A percentile compares a stretch with the other conserved stretches of the same genome.
phyloP scores from a whole-genome alignment of 2,888 invertebrate genomes.

The Acronicta alni region DNA sequence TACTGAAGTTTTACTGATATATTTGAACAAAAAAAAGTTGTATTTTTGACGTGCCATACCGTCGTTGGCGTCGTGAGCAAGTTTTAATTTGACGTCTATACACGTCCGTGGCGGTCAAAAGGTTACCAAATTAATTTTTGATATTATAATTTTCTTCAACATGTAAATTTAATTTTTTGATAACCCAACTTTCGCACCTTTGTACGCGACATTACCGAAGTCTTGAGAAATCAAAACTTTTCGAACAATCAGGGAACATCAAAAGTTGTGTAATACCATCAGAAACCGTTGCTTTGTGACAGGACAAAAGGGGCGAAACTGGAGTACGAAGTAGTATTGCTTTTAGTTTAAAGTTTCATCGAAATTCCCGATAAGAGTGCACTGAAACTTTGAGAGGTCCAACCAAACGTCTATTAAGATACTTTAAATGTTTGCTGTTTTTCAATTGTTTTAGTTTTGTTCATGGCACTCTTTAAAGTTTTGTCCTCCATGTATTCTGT shows the following conservation, averaged over 20 bases:
- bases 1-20: too few species aligned
- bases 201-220: slow-evolving; percentile 30
- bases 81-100: too few species aligned
- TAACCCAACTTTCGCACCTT: slow-evolving; percentile 8
- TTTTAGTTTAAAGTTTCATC: slow-evolving; percentile 69
- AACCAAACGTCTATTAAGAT: slow-evolving; percentile 37
- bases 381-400: slow-evolving; percentile 36
- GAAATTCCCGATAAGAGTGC: slow-evolving; percentile 62
- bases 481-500: background rate
- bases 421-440: slow-evolving; percentile 18
- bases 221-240: slow-evolving; percentile 60
- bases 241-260: slow-evolving; percentile 67
- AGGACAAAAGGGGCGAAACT: slow-evolving; percentile 56
- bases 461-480: background rate
- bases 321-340: slow-evolving; percentile 65
- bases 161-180: slow-evolving; percentile 19
- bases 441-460: slow-evolving; percentile 5
- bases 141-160: slow-evolving; percentile 17
- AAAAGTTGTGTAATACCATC: slow-evolving; percentile 78
- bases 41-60: too few species aligned
- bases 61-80: too few species aligned
- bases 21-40: too few species aligned
- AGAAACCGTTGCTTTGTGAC: slow-evolving; percentile 70
- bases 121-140: too few species aligned
- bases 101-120: too few species aligned